These are phyloP conservation scores for Callithrix jacchus DNA, from an alignment of 2,113 vertebrate genomes.

Conservation along the genomic window DNA sequence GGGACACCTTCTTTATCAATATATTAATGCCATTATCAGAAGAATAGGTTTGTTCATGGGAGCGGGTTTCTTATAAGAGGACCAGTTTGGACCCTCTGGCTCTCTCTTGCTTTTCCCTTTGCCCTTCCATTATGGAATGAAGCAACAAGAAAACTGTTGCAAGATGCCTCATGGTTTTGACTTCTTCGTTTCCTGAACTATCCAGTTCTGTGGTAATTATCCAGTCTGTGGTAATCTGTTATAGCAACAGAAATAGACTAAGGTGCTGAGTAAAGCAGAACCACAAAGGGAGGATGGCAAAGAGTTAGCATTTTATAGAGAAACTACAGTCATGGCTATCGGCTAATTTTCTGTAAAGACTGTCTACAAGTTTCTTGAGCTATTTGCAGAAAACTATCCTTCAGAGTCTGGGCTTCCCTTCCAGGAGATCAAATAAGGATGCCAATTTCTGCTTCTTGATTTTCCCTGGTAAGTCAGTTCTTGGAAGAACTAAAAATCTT, in stretches of 20 bases:
- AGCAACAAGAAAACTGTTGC: background rate
- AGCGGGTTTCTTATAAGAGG: background rate
- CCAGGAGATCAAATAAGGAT: conserved; percentile 33
- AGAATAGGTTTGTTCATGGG: background rate
- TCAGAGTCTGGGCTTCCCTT: conserved; percentile 27
- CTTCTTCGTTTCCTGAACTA: background rate
- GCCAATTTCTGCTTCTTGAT: conserved; percentile 15
- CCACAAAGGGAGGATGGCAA: background rate
- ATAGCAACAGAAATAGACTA: background rate
- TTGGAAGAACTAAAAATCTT: conserved; percentile 39
- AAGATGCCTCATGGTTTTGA: background rate
- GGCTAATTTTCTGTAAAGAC: conserved; percentile 31
- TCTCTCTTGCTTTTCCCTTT: background rate
- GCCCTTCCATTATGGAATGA: background rate
- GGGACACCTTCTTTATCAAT: rapidly evolving
- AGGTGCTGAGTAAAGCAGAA: background rate
- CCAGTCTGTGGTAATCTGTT: background rate
- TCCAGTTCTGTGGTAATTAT: background rate
- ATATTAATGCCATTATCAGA: background rate
- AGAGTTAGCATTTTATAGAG: background rate
- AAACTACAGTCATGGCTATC: background rate
- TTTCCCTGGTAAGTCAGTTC: conserved; percentile 32
- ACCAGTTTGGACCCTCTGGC: rapidly evolving
- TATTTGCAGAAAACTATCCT: conserved; percentile 12
- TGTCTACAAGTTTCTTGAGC: background rate